Evolutionary conservation across 2,888 invertebrate species (phyloP), one percentile per base, ranked within the genome.

Genomic region (Chesias legatella): DNA sequence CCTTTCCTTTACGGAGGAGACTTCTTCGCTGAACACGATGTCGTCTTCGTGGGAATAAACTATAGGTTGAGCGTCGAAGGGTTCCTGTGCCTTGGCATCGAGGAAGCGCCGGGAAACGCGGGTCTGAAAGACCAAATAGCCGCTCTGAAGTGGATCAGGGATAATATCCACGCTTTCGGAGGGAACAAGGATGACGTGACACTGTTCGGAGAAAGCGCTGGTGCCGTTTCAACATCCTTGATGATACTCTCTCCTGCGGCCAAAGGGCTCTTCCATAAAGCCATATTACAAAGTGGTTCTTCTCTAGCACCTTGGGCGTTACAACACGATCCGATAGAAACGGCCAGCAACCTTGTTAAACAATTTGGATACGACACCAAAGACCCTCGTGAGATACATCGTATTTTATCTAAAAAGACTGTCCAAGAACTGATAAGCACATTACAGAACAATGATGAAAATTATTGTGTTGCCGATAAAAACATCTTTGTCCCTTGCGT

Each of bases 51-150:
- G 0, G 91, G 90, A 0, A 67, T 92, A 0, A 92, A 91, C 60
- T 92, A 92, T 49, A 81, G 92, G 47, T 58, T 89, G 1, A 90
- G 89, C 1, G 86, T 91, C 0, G 76, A 91, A 57, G 92, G 92
- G 0, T 93, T 92, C 54, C 73, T 92, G 0, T 92, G 92, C 33
- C 82, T 91, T 1, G 91, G 91, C 7, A 91, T 91, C 7, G 72
- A 78, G 48, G 90, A 90, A 63, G 91, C 91, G 0, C 92, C 92
- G 0, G 93, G 93, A 1, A 93, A 93, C 60, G 90, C 90, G 33
- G 92, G 91, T 0, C 63, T 92, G 1, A 92, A 91, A 49, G 88
- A 88, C 51, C 88, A 88, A 52, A 60, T 85, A 39, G 83, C 83
- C 1, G 86, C 86, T 6, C 54, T 88, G 21, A 73, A 57, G 41